Base-by-base conservation (phyloP, 92 coral and sea anemone genomes). In the Zoanthus sociatus region DNA sequence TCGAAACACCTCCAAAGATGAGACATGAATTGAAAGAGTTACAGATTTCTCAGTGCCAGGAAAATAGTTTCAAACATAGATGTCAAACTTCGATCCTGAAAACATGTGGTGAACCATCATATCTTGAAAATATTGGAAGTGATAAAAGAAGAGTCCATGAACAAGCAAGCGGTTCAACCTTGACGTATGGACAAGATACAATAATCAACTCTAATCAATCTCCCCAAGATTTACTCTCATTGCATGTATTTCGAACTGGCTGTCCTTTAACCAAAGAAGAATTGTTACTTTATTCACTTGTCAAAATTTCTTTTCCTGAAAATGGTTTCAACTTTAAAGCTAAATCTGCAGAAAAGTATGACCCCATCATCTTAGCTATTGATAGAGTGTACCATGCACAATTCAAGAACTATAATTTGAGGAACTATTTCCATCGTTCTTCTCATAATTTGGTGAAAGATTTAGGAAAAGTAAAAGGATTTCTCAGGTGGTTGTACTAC, bases 401-500 rank as follows among this genome's bases (percentile, higher is more conserved):
- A 67, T 87, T 87, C 63, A 77, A 60, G 20, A 87, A 46, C 78
- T 51, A 87, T 87, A 66, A 87, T 72, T 72, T 87, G 30, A 61
- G 74, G 21, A 87, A 87, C 85, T 87, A 87, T 72, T 77, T 87
- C 73, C 77, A 87, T 78, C 63, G 85, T 61, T 72, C 61, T 46
- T 60, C 89, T 72, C 58, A 69, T 83, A 83, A 83, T 70, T 83
- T 83, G 17, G 78, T 83, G 16, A 83, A 69, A 20, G 47, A 63
- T 66, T 58, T 83, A 13, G 87, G 87, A 32, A 83, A 83, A 66
- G 33, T 66, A 31, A 61, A 66, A 9, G 77, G 87, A 83, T 32
- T 64, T 44, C 30, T 83, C 58, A 83, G 87, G 14, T 83, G 89
- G 89, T 60, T 77, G 84, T 86, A 86, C 73, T 86, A 86, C 73